Evolutionary conservation across 2,113 vertebrate species (phyloP).

Genomic region (Nerophis ophidion): DNA sequence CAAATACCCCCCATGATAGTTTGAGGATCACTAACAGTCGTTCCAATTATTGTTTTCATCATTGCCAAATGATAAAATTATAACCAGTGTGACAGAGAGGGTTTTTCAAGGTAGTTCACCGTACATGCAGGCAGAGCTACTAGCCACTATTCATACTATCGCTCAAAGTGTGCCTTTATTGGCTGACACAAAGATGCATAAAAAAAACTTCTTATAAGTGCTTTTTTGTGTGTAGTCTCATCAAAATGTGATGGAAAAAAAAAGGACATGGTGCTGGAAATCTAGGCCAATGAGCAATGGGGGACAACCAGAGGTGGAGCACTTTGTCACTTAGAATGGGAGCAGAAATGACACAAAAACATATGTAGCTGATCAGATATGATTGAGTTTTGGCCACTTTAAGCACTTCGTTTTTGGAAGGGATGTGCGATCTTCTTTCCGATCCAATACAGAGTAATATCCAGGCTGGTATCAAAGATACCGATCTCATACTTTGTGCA

Average conservation of each 20-base stretch:
- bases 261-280: slow-evolving; percentile 17
- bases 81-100: too few species aligned
- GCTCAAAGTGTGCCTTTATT: slow-evolving; percentile 12
- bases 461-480: too few species aligned
- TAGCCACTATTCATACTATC: background rate
- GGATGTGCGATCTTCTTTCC: too few species aligned
- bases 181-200: slow-evolving; percentile 18
- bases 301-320: background rate
- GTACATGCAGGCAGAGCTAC: too few species aligned
- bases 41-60: slow-evolving; percentile 1
- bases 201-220: background rate
- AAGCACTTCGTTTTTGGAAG: background rate
- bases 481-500: too few species aligned
- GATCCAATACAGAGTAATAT: too few species aligned
- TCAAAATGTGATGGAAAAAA: background rate
- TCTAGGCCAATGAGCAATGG: slow-evolving; percentile 22
- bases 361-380: background rate
- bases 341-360: slow-evolving; percentile 7
- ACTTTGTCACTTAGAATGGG: slow-evolving; percentile 21
- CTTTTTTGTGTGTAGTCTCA: slow-evolving; percentile 7
- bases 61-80: background rate
- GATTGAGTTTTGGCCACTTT: background rate
- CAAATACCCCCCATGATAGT: slow-evolving; percentile 22
- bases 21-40: too few species aligned
- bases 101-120: too few species aligned